Base-by-base conservation (phyloP, 2,113 vertebrate genomes). In the Haemorhous mexicanus region DNA sequence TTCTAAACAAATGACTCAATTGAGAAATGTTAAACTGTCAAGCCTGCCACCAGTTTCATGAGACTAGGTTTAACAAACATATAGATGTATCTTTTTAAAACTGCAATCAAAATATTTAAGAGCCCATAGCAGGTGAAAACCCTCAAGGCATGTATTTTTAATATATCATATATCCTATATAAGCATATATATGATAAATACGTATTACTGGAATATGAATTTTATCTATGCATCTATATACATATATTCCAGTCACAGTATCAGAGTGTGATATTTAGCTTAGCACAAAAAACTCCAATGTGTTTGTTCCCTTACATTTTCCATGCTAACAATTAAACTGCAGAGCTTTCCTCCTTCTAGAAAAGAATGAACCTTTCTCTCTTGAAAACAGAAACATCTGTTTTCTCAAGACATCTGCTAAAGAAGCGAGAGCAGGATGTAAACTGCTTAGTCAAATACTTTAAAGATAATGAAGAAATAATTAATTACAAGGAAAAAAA, bases 401-500 rank as follows among this genome's bases (percentile, higher is more conserved):
- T 92, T 97, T 89, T 94, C 87, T 85, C 49, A 90, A 85, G 95
- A 97, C 95, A 97, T 97, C 97, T 98, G 97, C 85, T 96, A 88
- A 91, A 92, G 94, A 94, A 96, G 84, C 3, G 0, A 94, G 84
- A 93, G 24, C 88, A 84, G 86, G 86, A 97, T 95, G 88, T 96
- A 97, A 96, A 89, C 67, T 96, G 86, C 96, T 97, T 97, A 97
- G 93, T 96, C 87, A 93, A 96, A 96, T 66, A 87, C 82, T 96
- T 94, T 87, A 89, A 95, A 96, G 96, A 97, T 96, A 92, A 97
- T 89, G 95, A 96, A 97, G 84, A 97, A 97, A 97, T 97, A 93
- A 98, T 95, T 97, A 96, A 95, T 96, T 96, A 96, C 89, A 93
- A 94, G 82, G 5, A 70, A 87, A 93, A 94, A 56, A 95, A 85